phyloP scores from a whole-genome alignment of 2,797 vertebrate species.

The Pterois miles region DNA sequence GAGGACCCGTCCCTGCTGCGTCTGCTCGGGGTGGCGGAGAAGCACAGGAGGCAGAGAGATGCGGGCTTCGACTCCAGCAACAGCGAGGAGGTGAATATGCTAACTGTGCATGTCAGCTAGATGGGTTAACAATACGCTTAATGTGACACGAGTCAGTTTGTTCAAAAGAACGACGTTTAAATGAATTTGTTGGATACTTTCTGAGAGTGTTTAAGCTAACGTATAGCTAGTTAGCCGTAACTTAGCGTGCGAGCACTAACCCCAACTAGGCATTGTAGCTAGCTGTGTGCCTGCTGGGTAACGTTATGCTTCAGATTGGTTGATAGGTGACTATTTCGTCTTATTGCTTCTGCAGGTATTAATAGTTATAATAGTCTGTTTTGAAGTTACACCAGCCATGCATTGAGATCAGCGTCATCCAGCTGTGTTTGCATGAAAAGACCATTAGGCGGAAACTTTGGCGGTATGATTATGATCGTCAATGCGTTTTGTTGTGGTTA shows the following conservation, averaged over 20 bases:
- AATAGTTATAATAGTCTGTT: neutral
- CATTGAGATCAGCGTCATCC: neutral
- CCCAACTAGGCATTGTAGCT: neutral
- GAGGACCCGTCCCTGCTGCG: slow-evolving; percentile 86
- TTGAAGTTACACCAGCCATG: neutral
- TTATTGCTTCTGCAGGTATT: neutral
- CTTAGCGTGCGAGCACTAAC: slow-evolving; percentile 38
- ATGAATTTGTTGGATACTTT: slow-evolving; percentile 6
- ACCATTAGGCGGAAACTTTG: slow-evolving; percentile 67
- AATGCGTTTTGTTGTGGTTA: slow-evolving; percentile 56
- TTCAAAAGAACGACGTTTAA: neutral
- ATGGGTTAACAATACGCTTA: neutral
- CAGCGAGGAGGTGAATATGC: slow-evolving; percentile 83
- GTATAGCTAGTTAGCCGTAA: slow-evolving; percentile 40
- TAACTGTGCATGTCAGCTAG: slow-evolving; percentile 16
- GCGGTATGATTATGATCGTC: slow-evolving; percentile 43
- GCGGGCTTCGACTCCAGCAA: slow-evolving; percentile 84
- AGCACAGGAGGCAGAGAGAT: slow-evolving; percentile 83
- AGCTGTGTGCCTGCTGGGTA: slow-evolving; percentile 5
- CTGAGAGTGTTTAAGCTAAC: slow-evolving; percentile 52
- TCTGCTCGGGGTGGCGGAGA: slow-evolving; percentile 84
- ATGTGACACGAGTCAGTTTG: rapidly evolving
- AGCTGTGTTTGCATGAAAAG: slow-evolving; percentile 45
- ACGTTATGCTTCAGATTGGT: neutral
- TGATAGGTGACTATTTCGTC: neutral